These are phyloP conservation scores for Carassius auratus DNA, from an alignment of 2,113 vertebrate species.

Conservation along the genomic window DNA sequence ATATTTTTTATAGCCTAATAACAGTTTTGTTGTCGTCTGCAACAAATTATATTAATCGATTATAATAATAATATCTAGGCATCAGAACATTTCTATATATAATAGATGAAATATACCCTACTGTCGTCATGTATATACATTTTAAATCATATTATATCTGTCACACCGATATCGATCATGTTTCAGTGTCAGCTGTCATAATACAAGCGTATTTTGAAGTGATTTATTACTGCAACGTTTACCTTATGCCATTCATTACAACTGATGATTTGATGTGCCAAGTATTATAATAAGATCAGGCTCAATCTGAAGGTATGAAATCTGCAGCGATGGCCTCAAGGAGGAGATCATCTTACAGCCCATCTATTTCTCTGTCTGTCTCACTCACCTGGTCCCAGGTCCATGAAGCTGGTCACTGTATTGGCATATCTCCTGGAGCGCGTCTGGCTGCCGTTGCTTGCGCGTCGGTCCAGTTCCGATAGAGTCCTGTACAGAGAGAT, in stretches of 20 bases:
- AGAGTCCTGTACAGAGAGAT: conserved; percentile 80
- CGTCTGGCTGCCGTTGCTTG: conserved; percentile 51
- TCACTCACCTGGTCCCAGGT: conserved; percentile 74
- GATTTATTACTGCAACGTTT: not conserved
- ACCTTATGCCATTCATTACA: not conserved
- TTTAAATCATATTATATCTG: not conserved
- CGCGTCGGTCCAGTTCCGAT: conserved; percentile 66
- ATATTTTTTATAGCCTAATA: not conserved
- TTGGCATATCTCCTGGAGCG: conserved; percentile 69
- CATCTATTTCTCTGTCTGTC: not conserved
- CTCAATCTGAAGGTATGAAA: not conserved
- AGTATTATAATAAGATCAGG: not conserved
- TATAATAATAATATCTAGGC: not conserved
- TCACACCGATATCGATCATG: not conserved
- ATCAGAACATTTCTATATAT: not conserved
- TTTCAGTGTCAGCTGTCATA: not conserved
- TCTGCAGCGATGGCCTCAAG: not conserved
- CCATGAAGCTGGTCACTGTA: conserved; percentile 84
- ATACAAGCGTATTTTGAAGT: not conserved
- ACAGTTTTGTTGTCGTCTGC: not conserved
- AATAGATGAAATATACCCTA: not conserved
- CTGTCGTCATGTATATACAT: not conserved
- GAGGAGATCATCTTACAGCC: not conserved
- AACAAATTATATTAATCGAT: not conserved
- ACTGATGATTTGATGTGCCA: not conserved